Percentiles rank a stretch among this genome's conserved stretches.
Conservation (phyloP, 1,140 invertebrate genomes). For the Leptonema lineaticorne region DNA sequence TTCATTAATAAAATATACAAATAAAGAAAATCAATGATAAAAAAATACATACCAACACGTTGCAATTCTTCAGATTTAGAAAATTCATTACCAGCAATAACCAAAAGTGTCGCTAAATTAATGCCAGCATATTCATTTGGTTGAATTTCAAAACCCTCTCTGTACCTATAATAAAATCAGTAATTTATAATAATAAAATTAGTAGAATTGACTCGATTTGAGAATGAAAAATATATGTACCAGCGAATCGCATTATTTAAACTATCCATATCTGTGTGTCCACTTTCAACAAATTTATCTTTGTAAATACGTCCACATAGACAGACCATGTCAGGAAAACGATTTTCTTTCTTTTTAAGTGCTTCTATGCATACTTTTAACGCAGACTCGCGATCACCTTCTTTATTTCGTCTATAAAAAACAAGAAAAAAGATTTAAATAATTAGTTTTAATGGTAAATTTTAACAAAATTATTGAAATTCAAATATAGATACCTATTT, state of each 20-base stretch:
- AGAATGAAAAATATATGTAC: constrained; percentile 49
- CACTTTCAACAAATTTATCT: constrained; percentile 96
- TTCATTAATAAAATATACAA: not conserved
- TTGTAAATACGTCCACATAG: constrained; percentile 98
- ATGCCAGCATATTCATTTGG: constrained; percentile 99
- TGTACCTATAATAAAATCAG: constrained; percentile 61
- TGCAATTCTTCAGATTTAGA: constrained; percentile 88
- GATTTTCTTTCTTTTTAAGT: constrained; percentile 88
- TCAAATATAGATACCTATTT: constrained; percentile 67
- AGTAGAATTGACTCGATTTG: not conserved
- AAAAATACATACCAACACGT: constrained; percentile 66
- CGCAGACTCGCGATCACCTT: constrained; percentile 93
- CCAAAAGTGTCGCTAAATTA: constrained; percentile 95
- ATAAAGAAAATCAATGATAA: constrained; percentile 17
- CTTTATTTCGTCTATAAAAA: constrained; percentile 76
- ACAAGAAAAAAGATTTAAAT: not conserved
- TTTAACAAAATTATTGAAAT: not conserved
- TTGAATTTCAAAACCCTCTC: constrained; percentile 96
- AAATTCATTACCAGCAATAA: constrained; percentile 97
- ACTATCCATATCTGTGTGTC: constrained; percentile 85
- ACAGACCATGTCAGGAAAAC: constrained; percentile 96
- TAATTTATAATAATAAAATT: not conserved
- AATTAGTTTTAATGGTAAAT: not conserved
- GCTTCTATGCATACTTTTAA: constrained; percentile 89
- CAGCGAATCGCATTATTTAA: constrained; percentile 93